Base-by-base conservation (phyloP, 1,140 invertebrate genomes). In the Meloidogyne chitwoodi region DNA sequence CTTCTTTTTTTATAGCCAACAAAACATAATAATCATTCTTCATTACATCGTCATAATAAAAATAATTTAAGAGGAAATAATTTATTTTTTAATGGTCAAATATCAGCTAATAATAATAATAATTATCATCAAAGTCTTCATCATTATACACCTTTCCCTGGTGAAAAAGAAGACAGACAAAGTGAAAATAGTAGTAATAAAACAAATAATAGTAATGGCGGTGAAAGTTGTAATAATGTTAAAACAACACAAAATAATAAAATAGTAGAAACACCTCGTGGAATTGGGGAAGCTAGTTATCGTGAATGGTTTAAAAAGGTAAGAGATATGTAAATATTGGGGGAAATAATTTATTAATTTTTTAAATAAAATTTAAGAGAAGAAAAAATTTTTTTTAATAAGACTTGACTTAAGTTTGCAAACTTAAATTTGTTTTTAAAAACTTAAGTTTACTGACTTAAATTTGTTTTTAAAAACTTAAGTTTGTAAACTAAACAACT, bases 251-350 rank as follows among this genome's bases (percentile, higher is more conserved):
- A n/a, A n/a, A n/a, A n/a, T n/a, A n/a, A 56, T n/a, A 56, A 56
- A 62, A 48, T 64, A 44, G 56, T 63, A n/a, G 77, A 81, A 68
- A 63, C 70, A 16, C 84, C 84, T 12, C 71, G 73, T 24, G 85
- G 85, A 74, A 81, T 86, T 26, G 85, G 85, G 31, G 85, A 86
- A 68, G 79, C 84, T 16, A 87, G 83, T 12, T 86, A 86, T 70
- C 73, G 79, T 22, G 85, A 86, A 65, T 86, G 85, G 85, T 81
- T 80, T 31, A 77, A 38, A 16, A 84, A 80, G 65, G 79, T 80
- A 61, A 61, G 24, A 27, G 5, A 19, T 16, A 19, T 6, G 68
- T 1, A 38, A 65, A 63, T n/a, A n/a, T n/a, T n/a, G n/a, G n/a
- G n/a, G n/a, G n/a, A n/a, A n/a, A n/a, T n/a, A n/a, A n/a, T n/a